Conservation (phyloP, 1,140 invertebrate species). For the Drosophila quadrilineata region DNA sequence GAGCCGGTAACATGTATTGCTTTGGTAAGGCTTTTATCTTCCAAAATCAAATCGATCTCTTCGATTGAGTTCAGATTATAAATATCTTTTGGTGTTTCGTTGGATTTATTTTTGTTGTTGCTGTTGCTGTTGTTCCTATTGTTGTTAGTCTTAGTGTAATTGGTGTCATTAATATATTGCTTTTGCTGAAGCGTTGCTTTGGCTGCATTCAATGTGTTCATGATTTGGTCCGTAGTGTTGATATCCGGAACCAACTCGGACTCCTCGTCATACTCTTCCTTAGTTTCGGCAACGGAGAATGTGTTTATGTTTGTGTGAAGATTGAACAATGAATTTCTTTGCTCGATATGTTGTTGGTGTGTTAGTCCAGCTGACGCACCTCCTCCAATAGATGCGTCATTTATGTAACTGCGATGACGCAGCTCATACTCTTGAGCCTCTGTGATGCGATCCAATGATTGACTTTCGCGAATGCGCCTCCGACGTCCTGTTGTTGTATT, state of each 20-base stretch:
- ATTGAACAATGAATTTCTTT: conserved; percentile 70
- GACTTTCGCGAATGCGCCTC: conserved; percentile 87
- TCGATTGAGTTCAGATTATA: conserved; percentile 78
- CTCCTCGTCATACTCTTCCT: conserved; percentile 69
- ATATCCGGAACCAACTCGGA: conserved; percentile 47
- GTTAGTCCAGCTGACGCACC: conserved; percentile 28
- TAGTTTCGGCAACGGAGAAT: conserved; percentile 71
- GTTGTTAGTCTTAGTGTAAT: conserved; percentile 50
- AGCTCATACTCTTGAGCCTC: conserved; percentile 87
- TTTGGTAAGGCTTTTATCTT: conserved; percentile 81
- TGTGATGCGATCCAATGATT: conserved; percentile 90
- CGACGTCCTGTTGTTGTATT: conserved; percentile 79
- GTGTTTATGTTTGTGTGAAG: too few relatives aligned
- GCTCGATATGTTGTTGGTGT: conserved; percentile 64
- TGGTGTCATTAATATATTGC: conserved; percentile 73
- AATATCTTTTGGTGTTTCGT: conserved; percentile 80
- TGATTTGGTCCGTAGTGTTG: conserved; percentile 73
- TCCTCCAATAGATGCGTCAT: conserved; percentile 39
- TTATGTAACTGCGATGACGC: conserved; percentile 70
- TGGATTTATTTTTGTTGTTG: conserved; percentile 59
- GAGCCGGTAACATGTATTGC: conserved; percentile 79
- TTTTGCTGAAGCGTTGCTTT: conserved; percentile 73
- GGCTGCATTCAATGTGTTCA: conserved; percentile 68
- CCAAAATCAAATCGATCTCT: conserved; percentile 80
- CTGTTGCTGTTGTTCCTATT: conserved; percentile 33